Conservation (phyloP, 2,888 invertebrate genomes). For the Nebria salina region DNA sequence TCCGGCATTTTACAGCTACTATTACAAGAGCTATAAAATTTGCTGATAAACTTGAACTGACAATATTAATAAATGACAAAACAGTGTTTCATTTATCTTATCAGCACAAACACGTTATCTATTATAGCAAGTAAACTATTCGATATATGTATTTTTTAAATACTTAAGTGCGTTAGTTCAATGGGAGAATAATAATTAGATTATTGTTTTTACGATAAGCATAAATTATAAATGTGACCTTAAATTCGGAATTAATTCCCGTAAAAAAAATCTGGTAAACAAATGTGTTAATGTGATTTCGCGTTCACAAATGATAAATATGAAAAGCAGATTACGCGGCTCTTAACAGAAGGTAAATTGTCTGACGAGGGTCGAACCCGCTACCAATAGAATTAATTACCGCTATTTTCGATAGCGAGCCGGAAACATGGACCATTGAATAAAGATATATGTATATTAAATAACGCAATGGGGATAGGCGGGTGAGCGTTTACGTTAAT, state of each 20-base stretch:
- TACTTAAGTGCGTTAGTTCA: neutral
- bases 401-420: constrained; percentile 9
- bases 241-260: too few relatives aligned
- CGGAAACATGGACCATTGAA: constrained; percentile 26
- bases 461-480: constrained; percentile 28
- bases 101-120: neutral
- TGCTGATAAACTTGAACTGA: neutral
- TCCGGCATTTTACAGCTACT: constrained; percentile 31
- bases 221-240: too few relatives aligned
- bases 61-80: neutral
- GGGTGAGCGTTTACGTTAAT: constrained; percentile 30
- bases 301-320: neutral
- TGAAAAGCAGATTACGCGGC: neutral
- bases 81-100: constrained; percentile 6
- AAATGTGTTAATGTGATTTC: too few relatives aligned
- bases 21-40: neutral
- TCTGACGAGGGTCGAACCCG: neutral
- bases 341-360: neutral
- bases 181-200: neutral
- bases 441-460: constrained; percentile 44
- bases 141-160: neutral
- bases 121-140: neutral
- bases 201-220: neutral
- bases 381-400: neutral
- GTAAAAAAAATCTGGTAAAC: too few relatives aligned